Conservation (phyloP, 2,888 invertebrate species). For the Synanthedon vespiformis region DNA sequence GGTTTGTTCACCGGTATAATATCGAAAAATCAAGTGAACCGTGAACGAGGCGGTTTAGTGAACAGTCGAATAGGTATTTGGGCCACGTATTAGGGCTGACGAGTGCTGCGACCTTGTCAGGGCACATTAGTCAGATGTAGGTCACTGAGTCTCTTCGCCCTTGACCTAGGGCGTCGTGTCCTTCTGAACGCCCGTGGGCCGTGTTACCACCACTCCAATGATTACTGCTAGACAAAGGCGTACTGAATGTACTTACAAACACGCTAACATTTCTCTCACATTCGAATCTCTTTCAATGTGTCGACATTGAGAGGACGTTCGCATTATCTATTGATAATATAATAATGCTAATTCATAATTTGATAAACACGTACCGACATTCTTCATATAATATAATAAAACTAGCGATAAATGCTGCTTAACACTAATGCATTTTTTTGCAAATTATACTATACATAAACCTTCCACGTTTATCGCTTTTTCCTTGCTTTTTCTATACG, state of each 20-base stretch:
- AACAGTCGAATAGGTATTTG: constrained; percentile 9
- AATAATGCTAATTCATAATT: too few relatives aligned
- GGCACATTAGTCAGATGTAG: constrained; percentile 53
- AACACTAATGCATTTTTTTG: too few relatives aligned
- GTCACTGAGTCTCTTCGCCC: constrained; percentile 51
- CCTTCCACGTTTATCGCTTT: too few relatives aligned
- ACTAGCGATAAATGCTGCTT: too few relatives aligned
- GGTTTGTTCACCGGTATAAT: neutral
- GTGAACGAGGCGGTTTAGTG: constrained; percentile 1
- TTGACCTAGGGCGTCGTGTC: constrained; percentile 55
- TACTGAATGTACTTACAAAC: constrained; percentile 5
- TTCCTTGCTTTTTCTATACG: too few relatives aligned
- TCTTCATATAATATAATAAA: too few relatives aligned
- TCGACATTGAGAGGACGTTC: too few relatives aligned
- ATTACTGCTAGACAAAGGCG: constrained; percentile 35
- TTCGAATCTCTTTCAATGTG: too few relatives aligned
- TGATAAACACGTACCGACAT: too few relatives aligned
- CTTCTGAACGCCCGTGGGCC: constrained; percentile 38
- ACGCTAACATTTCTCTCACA: neutral
- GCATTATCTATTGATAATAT: too few relatives aligned
- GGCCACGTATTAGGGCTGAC: constrained; percentile 15
- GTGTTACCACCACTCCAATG: constrained; percentile 24
- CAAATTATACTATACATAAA: too few relatives aligned
- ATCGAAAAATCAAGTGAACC: neutral
- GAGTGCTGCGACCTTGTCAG: constrained; percentile 33